phyloP scores from a whole-genome alignment of 37 sponge, comb jelly and placozoan genomes.

The Axinella damicornis region DNA sequence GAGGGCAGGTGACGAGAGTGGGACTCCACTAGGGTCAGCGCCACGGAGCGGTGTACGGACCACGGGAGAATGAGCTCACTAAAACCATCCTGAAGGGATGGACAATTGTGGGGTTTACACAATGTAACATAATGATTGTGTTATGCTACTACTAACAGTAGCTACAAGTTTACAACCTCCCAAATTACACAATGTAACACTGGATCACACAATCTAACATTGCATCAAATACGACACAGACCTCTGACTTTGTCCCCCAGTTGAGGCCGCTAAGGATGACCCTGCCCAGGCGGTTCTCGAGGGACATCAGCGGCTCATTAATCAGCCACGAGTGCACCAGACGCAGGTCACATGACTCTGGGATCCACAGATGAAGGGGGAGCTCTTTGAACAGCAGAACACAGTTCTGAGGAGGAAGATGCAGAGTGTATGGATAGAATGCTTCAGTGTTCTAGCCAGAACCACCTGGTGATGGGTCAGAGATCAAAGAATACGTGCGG shows the following conservation, averaged over 20 bases:
- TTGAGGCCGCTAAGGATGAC: slow-evolving; percentile 74
- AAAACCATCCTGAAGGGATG: slow-evolving; percentile 50
- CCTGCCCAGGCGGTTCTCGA: slow-evolving; percentile 68
- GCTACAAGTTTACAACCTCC: background rate
- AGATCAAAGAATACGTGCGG: no score
- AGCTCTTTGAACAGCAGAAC: slow-evolving; percentile 77
- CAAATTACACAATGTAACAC: no score
- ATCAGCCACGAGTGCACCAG: slow-evolving; percentile 71
- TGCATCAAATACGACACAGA: background rate
- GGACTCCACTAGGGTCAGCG: slow-evolving; percentile 82
- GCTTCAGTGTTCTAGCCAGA: no score
- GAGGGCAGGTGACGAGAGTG: slow-evolving; percentile 82
- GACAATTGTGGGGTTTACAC: no score
- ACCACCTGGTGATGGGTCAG: no score
- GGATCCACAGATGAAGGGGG: slow-evolving; percentile 82
- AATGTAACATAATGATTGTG: no score
- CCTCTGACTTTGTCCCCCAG: slow-evolving; percentile 81
- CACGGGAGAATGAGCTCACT: slow-evolving; percentile 55
- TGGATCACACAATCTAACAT: no score
- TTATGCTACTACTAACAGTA: no score
- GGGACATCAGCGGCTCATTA: slow-evolving; percentile 50
- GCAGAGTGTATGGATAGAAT: background rate
- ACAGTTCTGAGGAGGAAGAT: slow-evolving; percentile 46
- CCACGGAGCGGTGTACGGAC: slow-evolving; percentile 73
- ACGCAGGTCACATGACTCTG: slow-evolving; percentile 55